These are phyloP conservation scores for Morpho helenor DNA, from an alignment of 2,888 invertebrate species.

Conservation along the genomic window DNA sequence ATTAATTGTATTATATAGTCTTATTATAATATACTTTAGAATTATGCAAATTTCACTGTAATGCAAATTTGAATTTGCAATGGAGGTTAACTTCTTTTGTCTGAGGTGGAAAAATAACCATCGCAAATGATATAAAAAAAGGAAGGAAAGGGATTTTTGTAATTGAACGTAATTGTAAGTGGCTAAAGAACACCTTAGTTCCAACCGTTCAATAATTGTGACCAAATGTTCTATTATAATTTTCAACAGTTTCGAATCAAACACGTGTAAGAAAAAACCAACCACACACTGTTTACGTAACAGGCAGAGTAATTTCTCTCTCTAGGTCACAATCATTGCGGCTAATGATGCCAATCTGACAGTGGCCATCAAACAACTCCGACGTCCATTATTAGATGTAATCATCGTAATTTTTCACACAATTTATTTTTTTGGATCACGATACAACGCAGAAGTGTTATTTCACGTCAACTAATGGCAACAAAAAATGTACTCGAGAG, in stretches of 20 bases:
- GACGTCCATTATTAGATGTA: constrained; percentile 70
- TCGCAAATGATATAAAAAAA: too few species aligned
- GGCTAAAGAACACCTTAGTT: too few species aligned
- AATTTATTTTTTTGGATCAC: constrained; percentile 70
- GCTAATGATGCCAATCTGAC: constrained; percentile 73
- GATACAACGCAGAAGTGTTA: constrained; percentile 57
- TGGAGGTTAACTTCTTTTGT: too few species aligned
- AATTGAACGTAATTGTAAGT: too few species aligned
- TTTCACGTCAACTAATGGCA: constrained; percentile 73
- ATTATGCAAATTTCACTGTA: too few species aligned
- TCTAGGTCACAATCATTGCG: constrained; percentile 52
- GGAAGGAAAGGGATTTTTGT: too few species aligned
- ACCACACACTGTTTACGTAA: background rate
- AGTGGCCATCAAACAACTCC: constrained; percentile 63
- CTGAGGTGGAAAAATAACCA: too few species aligned
- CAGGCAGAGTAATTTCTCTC: constrained; percentile 7
- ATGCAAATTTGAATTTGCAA: too few species aligned
- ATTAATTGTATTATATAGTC: too few species aligned
- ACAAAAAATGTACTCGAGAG: constrained; percentile 64
- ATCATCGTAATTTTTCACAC: constrained; percentile 79
- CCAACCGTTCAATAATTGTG: too few species aligned
- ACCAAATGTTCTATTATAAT: background rate
- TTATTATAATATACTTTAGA: too few species aligned
- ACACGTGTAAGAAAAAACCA: background rate
- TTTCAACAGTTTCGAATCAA: background rate